Base-by-base conservation (phyloP, 2,888 invertebrate species). In the Helobdella robusta region DNA sequence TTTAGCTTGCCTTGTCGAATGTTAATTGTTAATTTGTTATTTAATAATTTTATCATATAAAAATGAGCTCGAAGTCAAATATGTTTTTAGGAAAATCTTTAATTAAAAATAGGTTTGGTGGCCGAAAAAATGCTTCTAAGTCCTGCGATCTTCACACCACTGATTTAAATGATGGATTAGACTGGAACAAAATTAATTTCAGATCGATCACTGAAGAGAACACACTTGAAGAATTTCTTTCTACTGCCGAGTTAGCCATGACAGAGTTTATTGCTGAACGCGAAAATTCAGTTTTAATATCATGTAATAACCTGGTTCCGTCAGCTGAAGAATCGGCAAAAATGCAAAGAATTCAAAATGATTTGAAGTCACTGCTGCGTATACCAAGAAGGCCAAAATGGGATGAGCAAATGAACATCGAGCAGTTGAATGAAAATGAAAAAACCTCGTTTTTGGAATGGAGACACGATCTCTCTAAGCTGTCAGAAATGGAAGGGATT, bases 151-250 rank as follows among this genome's bases (percentile, higher is more conserved):
- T 91, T 4, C 91, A 92, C 74, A 90, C 89, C 2, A 86, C 89
- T 28, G 91, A 92, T 75, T 81, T 93, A 1, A 85, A 89, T 72
- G 93, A 93, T 82, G 92, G 91, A 2, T 89, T 87, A 73, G 89
- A 92, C 68, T 92, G 91, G 91, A 89, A 88, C 44, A 84, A 90
- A 8, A 81, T 92, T 1, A 93, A 93, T 80, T 83, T 92, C 0
- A 87, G 74, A 70, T 94, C 94, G 0, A 89, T 94, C 0, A 95
- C 94, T 0, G 94, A 95, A 73, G 91, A 94, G 78, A 90, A 88
- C n/a, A 89, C 91, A 0, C 86, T 97, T 68, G 91, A 95, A 81
- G 97, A 95, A 75, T 97, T 98, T 78, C 82, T 98, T 2, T 87
- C 91, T 0, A 95, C 91, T 0, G 97, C 97, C 0, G 89, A 94